Evolutionary conservation across 2,888 invertebrate species (phyloP), one percentile per base, ranked within the genome.

Genomic region (Cryptus viduatorius): DNA sequence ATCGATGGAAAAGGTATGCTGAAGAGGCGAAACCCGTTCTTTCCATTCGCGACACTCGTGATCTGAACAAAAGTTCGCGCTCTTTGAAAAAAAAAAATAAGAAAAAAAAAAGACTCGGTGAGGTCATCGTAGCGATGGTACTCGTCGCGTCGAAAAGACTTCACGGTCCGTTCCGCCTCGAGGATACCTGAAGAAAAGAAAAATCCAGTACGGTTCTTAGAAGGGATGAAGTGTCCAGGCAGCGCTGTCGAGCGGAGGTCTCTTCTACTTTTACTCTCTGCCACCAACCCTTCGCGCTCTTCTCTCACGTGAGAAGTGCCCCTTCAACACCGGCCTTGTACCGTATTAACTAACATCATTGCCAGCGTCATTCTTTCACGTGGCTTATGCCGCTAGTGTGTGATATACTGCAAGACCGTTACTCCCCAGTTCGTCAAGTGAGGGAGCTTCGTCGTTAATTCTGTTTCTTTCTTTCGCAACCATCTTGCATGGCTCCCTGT

Each of bases 151-250:
- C 72, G 42, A 78, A 84, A 81, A 64, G 81, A 78, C 78, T 84
- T 73, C 68, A 75, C 78, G 53, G 50, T 50, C 61, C 78, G 81
- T 84, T 84, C 77, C 73, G 68, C 73, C 71, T 81, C 69, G 78
- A 81, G 73, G 42, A 71, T 68, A 31, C 79, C 75, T 78, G 86
- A 87, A 90, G 87, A 90, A 90, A 90, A 90, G 89, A 89, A 89
- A 86, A 88, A 88, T 91, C 87, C 88, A 87, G 88, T 90, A 90
- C 88, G 88, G 89, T 90, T 90, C 91, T 90, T 86, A 87, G 89
- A 83, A 86, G 90, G 91, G 87, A 91, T 90, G 90, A 91, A 92
- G 92, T 92, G 88, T 88, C 86, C 68, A 86, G 88, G 83, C 84
- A 86, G 87, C 89, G 91, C 89, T 90, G 90, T 92, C 88, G 84